phyloP scores from a whole-genome alignment of 2,888 invertebrate species.

The Heliconius hortense region DNA sequence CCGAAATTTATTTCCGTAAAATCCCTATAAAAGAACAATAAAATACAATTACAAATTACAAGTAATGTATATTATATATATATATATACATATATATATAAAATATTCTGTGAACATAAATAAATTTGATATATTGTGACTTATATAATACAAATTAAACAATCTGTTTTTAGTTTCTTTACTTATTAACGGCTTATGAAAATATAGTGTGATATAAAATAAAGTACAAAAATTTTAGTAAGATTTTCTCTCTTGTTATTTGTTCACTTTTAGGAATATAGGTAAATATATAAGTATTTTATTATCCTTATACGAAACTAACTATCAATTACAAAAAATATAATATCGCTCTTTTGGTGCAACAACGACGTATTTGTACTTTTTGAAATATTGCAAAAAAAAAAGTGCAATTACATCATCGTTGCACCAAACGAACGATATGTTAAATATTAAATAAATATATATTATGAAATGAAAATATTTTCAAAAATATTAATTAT shows the following conservation, averaged over 20 bases:
- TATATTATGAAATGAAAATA: background rate
- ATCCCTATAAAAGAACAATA: background rate
- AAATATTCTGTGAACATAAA: background rate
- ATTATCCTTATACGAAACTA: background rate
- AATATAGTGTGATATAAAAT: slow-evolving; percentile 1
- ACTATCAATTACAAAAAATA: too few species aligned
- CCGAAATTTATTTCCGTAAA: background rate
- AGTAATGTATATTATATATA: background rate
- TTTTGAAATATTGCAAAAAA: background rate
- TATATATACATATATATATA: background rate
- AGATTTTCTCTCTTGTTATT: background rate
- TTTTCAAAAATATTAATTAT: too few species aligned
- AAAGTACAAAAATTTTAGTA: slow-evolving; percentile 3
- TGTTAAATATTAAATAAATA: background rate
- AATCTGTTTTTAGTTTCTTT: background rate
- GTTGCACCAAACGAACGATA: background rate
- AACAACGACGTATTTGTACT: background rate
- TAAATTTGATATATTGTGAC: background rate
- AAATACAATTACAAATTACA: background rate
- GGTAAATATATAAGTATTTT: background rate
- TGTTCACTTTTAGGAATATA: background rate
- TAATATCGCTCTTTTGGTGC: background rate
- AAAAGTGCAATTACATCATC: background rate
- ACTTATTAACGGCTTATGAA: background rate
- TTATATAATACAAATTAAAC: slow-evolving; percentile 2